Evolutionary conservation across 2,888 invertebrate species (phyloP), one percentile per base, ranked within the genome.

Genomic region (Germaria angustata): DNA sequence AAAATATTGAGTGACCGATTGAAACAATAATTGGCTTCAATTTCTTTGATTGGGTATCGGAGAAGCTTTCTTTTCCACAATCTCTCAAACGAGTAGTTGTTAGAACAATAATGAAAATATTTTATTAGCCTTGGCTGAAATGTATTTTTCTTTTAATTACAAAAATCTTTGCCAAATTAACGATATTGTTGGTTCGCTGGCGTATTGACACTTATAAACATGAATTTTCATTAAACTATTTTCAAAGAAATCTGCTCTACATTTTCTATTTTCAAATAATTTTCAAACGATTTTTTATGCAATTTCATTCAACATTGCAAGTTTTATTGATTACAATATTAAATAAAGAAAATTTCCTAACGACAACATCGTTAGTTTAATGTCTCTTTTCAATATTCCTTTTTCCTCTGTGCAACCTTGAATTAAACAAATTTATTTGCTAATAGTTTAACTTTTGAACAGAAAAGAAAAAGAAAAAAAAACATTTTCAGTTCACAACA

Each of bases 361-460:
- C 65, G 55, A 66, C 44, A 46, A 46, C 44, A 57, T 66, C 66
- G n/a, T n/a, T n/a, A n/a, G n/a, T 53, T 46, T 65, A 75, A 75
- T 66, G 68, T 61, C 68, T 34, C 65, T 55, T 63, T 71, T 71
- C 63, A 63, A 78, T 61, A 53, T 39, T 57, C 24, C 8, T 28
- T 24, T 39, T 32, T 39, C 11, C 32, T 5, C 20, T 41, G 8
- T 7, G 15, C 46, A 69, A 71, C 73, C 81, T 78, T 82, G 61
- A 78, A 59, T 71, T 69, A 51, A 78, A 71, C 65, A 55, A 82
- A 78, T 78, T 69, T 69, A 78, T 82, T 78, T 72, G 51, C n/a
- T 69, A 73, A 78, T 51, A 78, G 63, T 73, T 78, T 57, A 59
- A 75, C 77, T 81, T 72, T 73, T 65, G 46, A 46, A 34, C 61